phyloP scores from a whole-genome alignment of 2,797 vertebrate species.

The Holocentrus rufus region DNA sequence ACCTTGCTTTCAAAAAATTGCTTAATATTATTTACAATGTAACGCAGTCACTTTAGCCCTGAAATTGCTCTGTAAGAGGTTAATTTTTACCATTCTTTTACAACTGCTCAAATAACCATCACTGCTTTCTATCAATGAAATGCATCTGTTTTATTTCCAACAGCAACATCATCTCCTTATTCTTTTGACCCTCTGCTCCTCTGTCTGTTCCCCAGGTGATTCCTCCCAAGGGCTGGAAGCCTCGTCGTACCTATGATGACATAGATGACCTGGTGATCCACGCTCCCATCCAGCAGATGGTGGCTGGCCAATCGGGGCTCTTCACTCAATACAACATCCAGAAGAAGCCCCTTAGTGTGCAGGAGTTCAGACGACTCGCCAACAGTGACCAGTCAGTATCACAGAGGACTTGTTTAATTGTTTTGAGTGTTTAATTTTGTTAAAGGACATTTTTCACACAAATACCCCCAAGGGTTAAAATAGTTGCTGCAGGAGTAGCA shows the following conservation, averaged over 20 bases:
- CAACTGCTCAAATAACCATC: no score
- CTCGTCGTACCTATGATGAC: conserved; percentile 91
- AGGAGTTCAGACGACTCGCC: conserved; percentile 93
- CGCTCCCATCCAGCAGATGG: conserved; percentile 96
- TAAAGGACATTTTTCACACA: background rate
- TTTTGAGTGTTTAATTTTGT: background rate
- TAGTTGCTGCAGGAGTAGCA: background rate
- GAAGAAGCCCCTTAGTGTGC: conserved; percentile 94
- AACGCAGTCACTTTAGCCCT: no score
- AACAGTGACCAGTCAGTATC: conserved; percentile 92
- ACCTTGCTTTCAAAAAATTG: no score
- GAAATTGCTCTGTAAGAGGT: no score
- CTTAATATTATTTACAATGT: no score
- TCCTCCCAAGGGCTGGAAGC: conserved; percentile 94
- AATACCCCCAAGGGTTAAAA: background rate
- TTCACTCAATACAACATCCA: conserved; percentile 98
- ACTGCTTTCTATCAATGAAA: no score
- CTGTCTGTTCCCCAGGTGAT: conserved; percentile 84
- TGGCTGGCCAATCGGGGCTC: conserved; percentile 93
- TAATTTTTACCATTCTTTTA: no score
- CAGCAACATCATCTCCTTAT: background rate
- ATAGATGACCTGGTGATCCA: conserved; percentile 95
- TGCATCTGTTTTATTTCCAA: background rate
- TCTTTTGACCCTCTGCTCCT: background rate
- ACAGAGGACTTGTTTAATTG: background rate